Evolutionary conservation across 2,888 invertebrate species (phyloP).

Genomic region (Ochlodes sylvanus): DNA sequence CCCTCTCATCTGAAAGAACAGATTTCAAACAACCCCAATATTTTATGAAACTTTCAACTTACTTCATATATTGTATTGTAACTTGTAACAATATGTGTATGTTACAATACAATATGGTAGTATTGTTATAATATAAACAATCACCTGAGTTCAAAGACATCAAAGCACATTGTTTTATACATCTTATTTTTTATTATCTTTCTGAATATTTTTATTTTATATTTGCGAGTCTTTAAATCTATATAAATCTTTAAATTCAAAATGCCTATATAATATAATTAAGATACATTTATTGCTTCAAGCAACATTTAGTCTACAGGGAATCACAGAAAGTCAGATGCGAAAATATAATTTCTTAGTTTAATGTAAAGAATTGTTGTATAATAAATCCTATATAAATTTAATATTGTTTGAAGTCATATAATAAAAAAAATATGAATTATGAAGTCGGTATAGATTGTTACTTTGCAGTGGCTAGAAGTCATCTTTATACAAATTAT

Average conservation of each 20-base stretch:
- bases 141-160: not conserved
- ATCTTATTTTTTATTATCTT: not conserved
- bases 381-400: too few relatives aligned
- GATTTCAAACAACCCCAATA: conserved; percentile 4
- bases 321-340: conserved; percentile 4
- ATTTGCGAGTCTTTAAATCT: not conserved
- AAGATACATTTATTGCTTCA: not conserved
- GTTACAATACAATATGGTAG: not conserved
- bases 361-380: too few relatives aligned
- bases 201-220: not conserved
- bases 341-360: not conserved
- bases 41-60: not conserved
- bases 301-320: not conserved
- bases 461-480: too few relatives aligned
- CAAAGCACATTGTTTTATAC: not conserved
- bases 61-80: conserved; percentile 1
- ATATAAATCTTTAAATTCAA: not conserved
- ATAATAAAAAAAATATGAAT: too few relatives aligned
- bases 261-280: not conserved
- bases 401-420: too few relatives aligned
- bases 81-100: not conserved
- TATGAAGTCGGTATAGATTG: too few relatives aligned
- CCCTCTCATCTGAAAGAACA: not conserved
- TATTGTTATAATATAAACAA: not conserved
- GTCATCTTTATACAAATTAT: too few relatives aligned